Base-by-base conservation (phyloP, 2,888 invertebrate genomes). In the Perizoma affinitatum region DNA sequence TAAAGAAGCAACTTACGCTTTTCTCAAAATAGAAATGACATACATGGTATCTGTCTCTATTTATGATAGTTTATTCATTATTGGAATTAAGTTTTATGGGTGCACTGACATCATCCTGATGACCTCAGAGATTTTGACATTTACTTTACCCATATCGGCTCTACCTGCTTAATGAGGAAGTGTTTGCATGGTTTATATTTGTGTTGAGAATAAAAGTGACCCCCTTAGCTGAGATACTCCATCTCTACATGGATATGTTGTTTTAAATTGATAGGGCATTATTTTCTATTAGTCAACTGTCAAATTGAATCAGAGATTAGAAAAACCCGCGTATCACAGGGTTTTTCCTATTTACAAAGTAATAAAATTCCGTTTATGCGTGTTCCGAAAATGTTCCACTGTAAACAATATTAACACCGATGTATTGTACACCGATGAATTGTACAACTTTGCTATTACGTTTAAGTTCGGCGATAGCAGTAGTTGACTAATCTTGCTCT, bases 101-200 rank as follows among this genome's bases (percentile, higher is more conserved):
- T 53, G 50, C 54, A 63, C 59, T 72, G 71, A 76, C 68, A 67
- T 75, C 73, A 74, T 66, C 57, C 44, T 65, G 60, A 72, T 74
- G 70, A 71, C 66, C 68, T 74, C 65, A 65, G 58, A 52, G 47
- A 41, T 58, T 59, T 60, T 61, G 62, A 56, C 61, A 58, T 65
- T 70, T 68, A 56, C 57, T 51, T 61, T 45, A 42, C 43, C 47
- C 47, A 38, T 43, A 72, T 67, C 66, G 74, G 61, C 75, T 75
- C 74, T 75, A 44, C 43, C 33, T 42, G 46, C n/a, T 45, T 49
- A 36, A 45, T 45, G 35, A 54, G 53, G 53, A 53, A 53, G 50
- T 52, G 48, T 11, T 52, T 52, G 22, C 40, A 22, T 22, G 22
- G 35, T 42, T n/a, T 33, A 42, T 48, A 11, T 38, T 22, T 22